Evolutionary conservation across 2,888 invertebrate species (phyloP).

Genomic region (Cryptocheilus praepositus): DNA sequence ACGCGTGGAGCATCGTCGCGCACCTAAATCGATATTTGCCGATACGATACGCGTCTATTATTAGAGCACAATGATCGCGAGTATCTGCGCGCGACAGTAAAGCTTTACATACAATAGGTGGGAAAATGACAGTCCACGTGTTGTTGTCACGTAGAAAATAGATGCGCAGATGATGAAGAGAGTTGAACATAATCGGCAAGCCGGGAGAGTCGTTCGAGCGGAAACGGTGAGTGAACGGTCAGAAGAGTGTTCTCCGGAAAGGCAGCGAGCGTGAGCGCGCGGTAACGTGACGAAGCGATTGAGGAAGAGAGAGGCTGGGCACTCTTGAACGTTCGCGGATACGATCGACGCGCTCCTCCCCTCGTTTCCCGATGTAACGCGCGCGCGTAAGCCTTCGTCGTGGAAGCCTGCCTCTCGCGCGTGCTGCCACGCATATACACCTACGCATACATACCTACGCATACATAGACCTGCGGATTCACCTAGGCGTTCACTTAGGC

Average conservation of each 20-base stretch:
- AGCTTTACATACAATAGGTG: neutral
- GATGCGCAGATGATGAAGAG: neutral
- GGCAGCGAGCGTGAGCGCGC: slow-evolving; percentile 36
- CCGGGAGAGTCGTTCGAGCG: slow-evolving; percentile 45
- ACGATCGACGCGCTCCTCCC: slow-evolving; percentile 23
- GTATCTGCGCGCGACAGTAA: neutral
- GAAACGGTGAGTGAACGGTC: slow-evolving; percentile 56
- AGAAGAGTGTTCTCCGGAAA: slow-evolving; percentile 54
- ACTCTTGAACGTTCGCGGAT: slow-evolving; percentile 29
- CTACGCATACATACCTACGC: no score
- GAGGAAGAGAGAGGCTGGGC: slow-evolving; percentile 63
- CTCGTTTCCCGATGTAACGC: slow-evolving; percentile 8
- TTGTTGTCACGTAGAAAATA: no score
- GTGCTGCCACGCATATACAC: no score
- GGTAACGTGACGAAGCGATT: slow-evolving; percentile 45
- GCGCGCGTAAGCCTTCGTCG: slow-evolving; percentile 6
- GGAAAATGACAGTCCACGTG: no score
- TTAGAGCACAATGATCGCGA: slow-evolving; percentile 12
- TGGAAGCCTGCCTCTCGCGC: neutral
- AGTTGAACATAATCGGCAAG: neutral
- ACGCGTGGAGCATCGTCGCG: slow-evolving; percentile 33
- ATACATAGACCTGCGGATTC: no score
- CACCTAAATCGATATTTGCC: slow-evolving; percentile 62
- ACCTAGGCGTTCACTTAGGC: no score
- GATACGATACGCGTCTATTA: slow-evolving; percentile 41